Base-by-base conservation (phyloP, 2,113 vertebrate genomes). In the Epinephelus fuscoguttatus region DNA sequence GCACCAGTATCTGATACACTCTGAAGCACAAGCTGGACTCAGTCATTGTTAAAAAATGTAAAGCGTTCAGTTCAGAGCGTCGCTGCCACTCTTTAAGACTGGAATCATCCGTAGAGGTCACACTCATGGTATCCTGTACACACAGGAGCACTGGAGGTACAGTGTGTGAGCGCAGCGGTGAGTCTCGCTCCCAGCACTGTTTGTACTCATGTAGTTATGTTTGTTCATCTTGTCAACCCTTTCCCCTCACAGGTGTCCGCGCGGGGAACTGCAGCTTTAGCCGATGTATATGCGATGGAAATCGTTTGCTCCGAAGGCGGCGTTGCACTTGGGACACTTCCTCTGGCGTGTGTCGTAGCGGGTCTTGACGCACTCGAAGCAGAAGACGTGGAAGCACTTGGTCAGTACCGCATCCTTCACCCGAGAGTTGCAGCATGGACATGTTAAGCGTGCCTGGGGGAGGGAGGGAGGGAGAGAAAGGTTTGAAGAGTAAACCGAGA, bases 301-400 rank as follows among this genome's bases (percentile, higher is more conserved):
- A 93, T 99, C 97, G 0, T 98, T 99, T 62, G 98, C 98, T 19
- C 98, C 97, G 2, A 99, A 99, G 23, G 98, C 98, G 0, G 97
- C 97, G 0, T 98, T 99, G 92, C 98, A 99, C 90, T 99, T 99
- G 64, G 98, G 98, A 89, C 98, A 98, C 75, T 99, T 99, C 88
- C 97, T 97, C 94, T 99, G 98, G 25, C 97, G 96, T 0, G 98
- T 99, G 93, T 99, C 97, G 1, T 98, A 99, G 78, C 97, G 97
- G 0, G 97, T 99, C 89, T 99, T 98, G 37, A 99, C 97, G 4
- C 98, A 99, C 93, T 99, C 97, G 1, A 99, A 99, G 93, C 98
- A 99, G 96, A 99, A 99, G 53, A 99, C 97, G 0, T 99, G 98
- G 88, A 99, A 99, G 88, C 98, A 99, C 93, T 99, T 99, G 11